Evolutionary conservation across 2,113 vertebrate species (phyloP), one percentile per base, ranked within the genome.

Genomic region (Aldabrachelys gigantea): DNA sequence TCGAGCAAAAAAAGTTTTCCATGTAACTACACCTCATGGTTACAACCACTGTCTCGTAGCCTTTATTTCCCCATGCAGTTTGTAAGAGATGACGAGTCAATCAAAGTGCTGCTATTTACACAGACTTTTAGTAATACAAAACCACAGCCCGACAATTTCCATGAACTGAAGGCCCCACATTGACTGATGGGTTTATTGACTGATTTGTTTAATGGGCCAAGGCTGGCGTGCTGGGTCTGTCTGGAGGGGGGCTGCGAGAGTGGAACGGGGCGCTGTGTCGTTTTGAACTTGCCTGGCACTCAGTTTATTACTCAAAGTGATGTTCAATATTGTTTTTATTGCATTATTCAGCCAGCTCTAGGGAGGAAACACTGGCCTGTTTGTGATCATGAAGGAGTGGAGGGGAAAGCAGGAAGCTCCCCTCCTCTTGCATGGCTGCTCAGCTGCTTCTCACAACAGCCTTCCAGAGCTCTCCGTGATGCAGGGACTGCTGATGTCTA

Each of bases 61-160:
- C 93, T 96, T 89, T 95, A 92, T 94, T 97, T 95, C n/a, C 81
- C 84, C 0, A 0, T 80, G 92, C 97, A 94, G 84, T 93, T 94
- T 92, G 95, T 96, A 97, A 93, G 95, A 97, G 95, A 96, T 3
- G 54, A 90, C 91, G 91, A 97, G 94, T 96, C 96, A 96, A 95
- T 96, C 97, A 97, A 93, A 97, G 89, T 87, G 85, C 89, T 83
- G 96, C 96, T 97, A 90, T 96, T 96, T 97, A 95, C 89, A 94
- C 96, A 93, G 96, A 96, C 85, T 2, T 95, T 95, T 89, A 35
- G 96, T 95, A 97, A 97, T 35, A 93, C 83, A 88, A 94, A 92
- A 95, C 96, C 86, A 78, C 10, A 57, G 91, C 57, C 72, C 21
- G 95, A 94, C 94, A 94, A 94, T 95, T 96, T 97, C 96, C 95